A percentile compares a stretch with the other conserved stretches of the same genome.
These are phyloP conservation scores for Stomatorhinus walkeri DNA, from an alignment of 2,797 vertebrate species.

Conservation along the genomic window DNA sequence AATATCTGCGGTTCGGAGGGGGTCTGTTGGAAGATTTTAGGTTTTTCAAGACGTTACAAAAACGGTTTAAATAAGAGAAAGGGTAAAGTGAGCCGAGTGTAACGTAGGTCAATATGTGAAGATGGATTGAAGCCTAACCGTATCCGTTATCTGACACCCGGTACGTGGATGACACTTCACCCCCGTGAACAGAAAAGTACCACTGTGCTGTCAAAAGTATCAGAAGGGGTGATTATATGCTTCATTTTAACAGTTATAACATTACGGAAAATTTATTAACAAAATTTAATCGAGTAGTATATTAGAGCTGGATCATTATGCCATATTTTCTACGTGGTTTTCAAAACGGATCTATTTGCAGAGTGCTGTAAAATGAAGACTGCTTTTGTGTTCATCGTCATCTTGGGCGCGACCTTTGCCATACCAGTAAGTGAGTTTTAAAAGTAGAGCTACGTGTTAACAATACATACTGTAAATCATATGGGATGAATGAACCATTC, in stretches of 20 bases:
- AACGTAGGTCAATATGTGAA: neutral
- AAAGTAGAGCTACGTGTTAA: neutral
- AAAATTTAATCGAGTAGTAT: neutral
- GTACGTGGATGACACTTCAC: neutral
- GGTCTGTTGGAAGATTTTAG: neutral
- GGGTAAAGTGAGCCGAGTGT: neutral
- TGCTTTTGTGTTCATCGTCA: neutral
- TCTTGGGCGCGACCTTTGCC: neutral
- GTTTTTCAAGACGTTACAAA: neutral
- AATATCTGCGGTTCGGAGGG: neutral
- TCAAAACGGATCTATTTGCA: neutral
- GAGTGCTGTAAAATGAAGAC: neutral
- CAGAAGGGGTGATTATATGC: neutral
- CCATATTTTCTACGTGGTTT: neutral
- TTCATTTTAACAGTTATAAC: neutral
- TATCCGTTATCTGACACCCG: neutral
- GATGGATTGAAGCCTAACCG: neutral
- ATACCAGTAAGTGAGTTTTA: neutral
- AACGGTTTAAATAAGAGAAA: neutral
- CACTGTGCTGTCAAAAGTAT: neutral
- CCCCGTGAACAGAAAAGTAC: neutral
- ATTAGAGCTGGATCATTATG: neutral
- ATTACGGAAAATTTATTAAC: neutral
- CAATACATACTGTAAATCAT: neutral
- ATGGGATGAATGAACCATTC: neutral